These are phyloP conservation scores for Clostera curtula DNA, from an alignment of 2,888 invertebrate genomes.

Conservation along the genomic window DNA sequence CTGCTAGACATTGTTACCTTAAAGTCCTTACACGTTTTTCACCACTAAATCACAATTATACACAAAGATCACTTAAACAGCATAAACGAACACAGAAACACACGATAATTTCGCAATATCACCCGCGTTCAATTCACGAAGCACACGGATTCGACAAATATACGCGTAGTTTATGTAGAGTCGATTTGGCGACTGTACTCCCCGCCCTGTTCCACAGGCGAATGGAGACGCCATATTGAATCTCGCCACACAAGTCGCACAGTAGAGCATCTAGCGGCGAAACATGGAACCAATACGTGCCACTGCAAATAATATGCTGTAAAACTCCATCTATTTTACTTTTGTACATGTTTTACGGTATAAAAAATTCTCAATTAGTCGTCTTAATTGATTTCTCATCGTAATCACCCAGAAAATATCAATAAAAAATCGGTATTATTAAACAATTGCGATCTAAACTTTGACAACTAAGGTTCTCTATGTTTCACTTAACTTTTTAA, in stretches of 20 bases:
- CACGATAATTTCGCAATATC: conserved; percentile 62
- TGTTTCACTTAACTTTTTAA: no score
- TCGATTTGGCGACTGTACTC: conserved; percentile 69
- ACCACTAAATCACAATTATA: conserved; percentile 58
- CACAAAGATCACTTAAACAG: conserved; percentile 66
- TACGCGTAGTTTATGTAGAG: conserved; percentile 68
- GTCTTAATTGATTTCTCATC: no score
- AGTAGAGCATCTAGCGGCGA: conserved; percentile 55
- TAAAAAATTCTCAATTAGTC: no score
- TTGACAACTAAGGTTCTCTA: no score
- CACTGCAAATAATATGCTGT: conserved; percentile 11
- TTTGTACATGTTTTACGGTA: no score
- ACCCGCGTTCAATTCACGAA: conserved; percentile 70
- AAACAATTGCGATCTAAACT: no score
- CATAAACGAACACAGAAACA: conserved; percentile 62
- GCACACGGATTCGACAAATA: conserved; percentile 63
- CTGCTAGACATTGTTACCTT: conserved; percentile 73
- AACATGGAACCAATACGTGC: conserved; percentile 31
- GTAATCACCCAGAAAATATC: no score
- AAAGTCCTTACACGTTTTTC: conserved; percentile 70
- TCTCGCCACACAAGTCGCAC: conserved; percentile 43
- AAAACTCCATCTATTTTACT: conserved; percentile 2
- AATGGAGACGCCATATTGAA: conserved; percentile 72
- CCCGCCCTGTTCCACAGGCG: conserved; percentile 72
- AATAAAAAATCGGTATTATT: no score